A percentile compares a stretch with the other conserved stretches of the same genome.
phyloP scores from a whole-genome alignment of 1,140 invertebrate species.

The Hyles euphorbiae region DNA sequence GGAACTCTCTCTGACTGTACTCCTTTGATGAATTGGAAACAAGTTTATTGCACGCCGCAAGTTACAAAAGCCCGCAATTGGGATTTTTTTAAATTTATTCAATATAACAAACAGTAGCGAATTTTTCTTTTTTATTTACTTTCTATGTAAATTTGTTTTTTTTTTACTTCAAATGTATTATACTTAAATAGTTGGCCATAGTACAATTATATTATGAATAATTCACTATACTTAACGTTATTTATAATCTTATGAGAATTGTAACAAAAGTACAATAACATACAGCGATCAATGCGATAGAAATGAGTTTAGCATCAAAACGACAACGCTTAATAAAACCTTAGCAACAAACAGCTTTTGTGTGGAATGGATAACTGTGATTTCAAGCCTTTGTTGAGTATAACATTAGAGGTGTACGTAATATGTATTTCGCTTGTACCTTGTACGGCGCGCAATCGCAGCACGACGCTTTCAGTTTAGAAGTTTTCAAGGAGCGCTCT shows the following conservation, averaged over 20 bases:
- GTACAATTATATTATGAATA: no score
- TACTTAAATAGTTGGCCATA: neutral
- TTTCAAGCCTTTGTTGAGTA: no score
- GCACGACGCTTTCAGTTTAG: conserved; percentile 8
- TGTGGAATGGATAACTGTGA: no score
- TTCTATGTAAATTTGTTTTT: neutral
- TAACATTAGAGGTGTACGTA: neutral
- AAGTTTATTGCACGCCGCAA: conserved; percentile 4
- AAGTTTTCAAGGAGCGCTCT: conserved; percentile 10
- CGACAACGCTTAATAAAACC: no score
- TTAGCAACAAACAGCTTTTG: no score
- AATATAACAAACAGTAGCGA: neutral
- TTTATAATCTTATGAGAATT: no score
- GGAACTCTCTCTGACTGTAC: conserved; percentile 5
- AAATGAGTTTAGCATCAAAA: no score
- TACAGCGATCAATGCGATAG: no score
- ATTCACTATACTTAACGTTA: no score
- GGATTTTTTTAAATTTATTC: neutral
- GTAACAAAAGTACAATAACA: no score
- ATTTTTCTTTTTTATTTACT: no score
- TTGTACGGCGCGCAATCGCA: neutral
- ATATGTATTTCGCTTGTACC: neutral
- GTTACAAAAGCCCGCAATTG: neutral
- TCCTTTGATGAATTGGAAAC: conserved; percentile 15
- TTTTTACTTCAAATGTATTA: neutral